phyloP scores from a whole-genome alignment of 2,797 vertebrate genomes.

The Crenuchus spilurus region DNA sequence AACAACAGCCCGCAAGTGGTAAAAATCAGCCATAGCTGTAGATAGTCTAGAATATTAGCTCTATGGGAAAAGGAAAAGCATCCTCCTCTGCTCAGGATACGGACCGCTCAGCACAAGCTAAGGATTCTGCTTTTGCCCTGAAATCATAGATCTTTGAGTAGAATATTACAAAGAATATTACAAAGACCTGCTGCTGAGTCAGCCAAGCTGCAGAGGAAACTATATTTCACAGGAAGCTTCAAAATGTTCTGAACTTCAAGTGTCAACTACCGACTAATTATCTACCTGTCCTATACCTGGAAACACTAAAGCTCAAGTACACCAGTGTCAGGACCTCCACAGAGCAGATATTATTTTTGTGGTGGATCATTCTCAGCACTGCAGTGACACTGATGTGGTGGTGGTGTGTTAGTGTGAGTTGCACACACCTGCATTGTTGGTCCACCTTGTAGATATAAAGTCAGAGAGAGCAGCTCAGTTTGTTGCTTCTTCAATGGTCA shows the following conservation, averaged over 20 bases:
- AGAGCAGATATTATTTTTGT: no score
- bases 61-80: background rate
- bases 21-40: background rate
- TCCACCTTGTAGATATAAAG: no score
- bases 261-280: background rate
- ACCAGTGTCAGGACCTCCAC: no score
- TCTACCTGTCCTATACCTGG: background rate
- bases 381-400: no score
- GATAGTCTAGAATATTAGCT: background rate
- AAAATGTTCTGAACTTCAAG: background rate
- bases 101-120: background rate
- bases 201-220: background rate
- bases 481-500: no score
- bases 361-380: no score
- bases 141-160: background rate
- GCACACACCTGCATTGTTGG: no score
- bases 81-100: background rate
- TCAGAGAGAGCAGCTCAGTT: no score
- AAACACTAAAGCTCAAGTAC: no score
- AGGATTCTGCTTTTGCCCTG: background rate
- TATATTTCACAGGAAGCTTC: background rate
- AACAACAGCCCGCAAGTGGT: conserved; percentile 8
- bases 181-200: conserved; percentile 3
- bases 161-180: background rate
- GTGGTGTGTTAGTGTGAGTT: no score